These are phyloP conservation scores for Dryadula phaetusa DNA, from an alignment of 2,888 invertebrate genomes.

Conservation along the genomic window DNA sequence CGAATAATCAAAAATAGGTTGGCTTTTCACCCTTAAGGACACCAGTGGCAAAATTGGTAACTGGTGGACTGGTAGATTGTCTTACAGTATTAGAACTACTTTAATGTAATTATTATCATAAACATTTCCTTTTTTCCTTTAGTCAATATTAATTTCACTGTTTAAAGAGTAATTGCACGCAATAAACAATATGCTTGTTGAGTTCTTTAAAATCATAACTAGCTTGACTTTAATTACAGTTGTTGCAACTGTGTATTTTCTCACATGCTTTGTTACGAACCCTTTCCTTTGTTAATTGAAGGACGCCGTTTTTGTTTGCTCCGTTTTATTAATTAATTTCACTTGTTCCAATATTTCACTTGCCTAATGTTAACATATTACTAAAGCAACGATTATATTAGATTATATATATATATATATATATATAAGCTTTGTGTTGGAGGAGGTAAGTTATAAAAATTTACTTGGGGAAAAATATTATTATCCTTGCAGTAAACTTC, in stretches of 20 bases:
- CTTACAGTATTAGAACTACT: too few relatives aligned
- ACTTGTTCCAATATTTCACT: neutral
- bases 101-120: too few relatives aligned
- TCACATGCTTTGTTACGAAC: constrained; percentile 54
- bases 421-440: too few relatives aligned
- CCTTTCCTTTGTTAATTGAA: constrained; percentile 57
- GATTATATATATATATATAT: too few relatives aligned
- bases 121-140: too few relatives aligned
- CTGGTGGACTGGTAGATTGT: too few relatives aligned
- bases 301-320: constrained; percentile 44
- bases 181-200: constrained; percentile 13
- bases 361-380: too few relatives aligned
- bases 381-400: too few relatives aligned
- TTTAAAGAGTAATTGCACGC: constrained; percentile 12
- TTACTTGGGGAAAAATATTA: neutral
- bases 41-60: too few relatives aligned
- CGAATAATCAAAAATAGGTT: too few relatives aligned
- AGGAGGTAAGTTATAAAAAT: neutral
- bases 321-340: constrained; percentile 12
- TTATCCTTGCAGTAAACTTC: constrained; percentile 2
- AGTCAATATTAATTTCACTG: constrained; percentile 2
- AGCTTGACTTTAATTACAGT: constrained; percentile 45
- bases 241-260: constrained; percentile 57
- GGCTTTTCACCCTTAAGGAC: too few relatives aligned
- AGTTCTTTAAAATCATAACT: constrained; percentile 42